Conservation (phyloP, 2,888 invertebrate genomes). For the Nephrotoma appendiculata region DNA sequence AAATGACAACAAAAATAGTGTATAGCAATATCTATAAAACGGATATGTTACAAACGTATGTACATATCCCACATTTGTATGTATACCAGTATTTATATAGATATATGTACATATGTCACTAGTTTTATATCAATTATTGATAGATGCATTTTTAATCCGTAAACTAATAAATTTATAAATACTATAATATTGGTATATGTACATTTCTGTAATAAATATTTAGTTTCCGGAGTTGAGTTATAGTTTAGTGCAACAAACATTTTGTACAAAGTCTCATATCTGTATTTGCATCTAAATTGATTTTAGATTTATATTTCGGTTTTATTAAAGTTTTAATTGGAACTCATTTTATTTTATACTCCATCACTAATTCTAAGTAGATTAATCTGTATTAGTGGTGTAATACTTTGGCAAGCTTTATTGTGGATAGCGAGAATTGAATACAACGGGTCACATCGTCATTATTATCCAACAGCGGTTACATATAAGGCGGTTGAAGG, state of each 20-base stretch:
- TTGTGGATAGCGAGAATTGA: too few species aligned
- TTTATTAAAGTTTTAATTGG: neutral
- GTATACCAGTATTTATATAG: neutral
- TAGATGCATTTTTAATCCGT: neutral
- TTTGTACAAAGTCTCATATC: neutral
- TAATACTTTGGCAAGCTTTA: too few species aligned
- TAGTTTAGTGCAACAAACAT: neutral
- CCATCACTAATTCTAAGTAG: too few species aligned
- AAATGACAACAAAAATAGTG: neutral
- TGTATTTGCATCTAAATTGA: neutral
- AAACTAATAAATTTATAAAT: neutral
- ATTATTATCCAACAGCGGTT: too few species aligned
- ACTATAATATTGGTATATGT: neutral
- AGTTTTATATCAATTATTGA: neutral
- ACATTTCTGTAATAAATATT: neutral
- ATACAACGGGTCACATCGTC: too few species aligned
- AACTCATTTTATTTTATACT: neutral
- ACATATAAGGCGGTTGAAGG: too few species aligned
- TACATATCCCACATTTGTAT: neutral
- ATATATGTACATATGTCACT: neutral
- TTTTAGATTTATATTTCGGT: neutral
- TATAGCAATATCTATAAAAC: neutral
- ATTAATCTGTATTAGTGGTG: too few species aligned
- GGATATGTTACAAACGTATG: neutral
- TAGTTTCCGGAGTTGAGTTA: neutral